Evolutionary conservation across 2,797 vertebrate genomes (phyloP).

Genomic region (Eidolon dupreanum): DNA sequence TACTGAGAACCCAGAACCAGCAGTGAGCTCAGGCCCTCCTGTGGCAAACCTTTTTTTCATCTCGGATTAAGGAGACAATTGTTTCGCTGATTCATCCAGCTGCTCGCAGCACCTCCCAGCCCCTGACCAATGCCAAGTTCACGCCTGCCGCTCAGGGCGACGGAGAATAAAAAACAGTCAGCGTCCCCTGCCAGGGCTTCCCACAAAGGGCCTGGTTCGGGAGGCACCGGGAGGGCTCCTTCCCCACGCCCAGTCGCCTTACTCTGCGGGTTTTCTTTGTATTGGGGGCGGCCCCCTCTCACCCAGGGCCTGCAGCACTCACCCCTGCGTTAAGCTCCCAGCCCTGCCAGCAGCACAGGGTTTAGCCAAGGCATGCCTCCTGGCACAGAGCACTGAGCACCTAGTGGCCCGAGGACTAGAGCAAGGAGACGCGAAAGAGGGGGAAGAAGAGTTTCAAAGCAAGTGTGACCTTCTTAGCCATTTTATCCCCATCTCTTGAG

Average conservation of each 20-base stretch:
- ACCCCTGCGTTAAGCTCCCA: neutral
- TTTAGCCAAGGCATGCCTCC: neutral
- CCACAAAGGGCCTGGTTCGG: neutral
- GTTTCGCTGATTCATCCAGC: neutral
- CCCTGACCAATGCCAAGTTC: neutral
- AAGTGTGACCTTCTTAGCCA: neutral
- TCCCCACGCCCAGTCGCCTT: too few species aligned
- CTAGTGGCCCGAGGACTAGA: neutral
- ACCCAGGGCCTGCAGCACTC: neutral
- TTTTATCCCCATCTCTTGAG: neutral
- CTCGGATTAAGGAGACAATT: neutral
- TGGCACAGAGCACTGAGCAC: neutral
- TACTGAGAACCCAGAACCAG: neutral
- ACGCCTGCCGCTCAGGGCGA: neutral
- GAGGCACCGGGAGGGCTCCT: neutral
- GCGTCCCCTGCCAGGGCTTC: neutral
- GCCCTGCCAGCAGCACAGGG: rapidly evolving
- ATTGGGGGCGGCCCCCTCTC: neutral
- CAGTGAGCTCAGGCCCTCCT: neutral
- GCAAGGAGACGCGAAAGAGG: neutral
- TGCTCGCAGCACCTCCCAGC: neutral
- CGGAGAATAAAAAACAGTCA: neutral
- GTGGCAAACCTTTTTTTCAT: neutral
- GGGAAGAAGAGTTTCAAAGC: neutral
- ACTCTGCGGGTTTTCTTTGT: too few species aligned